Percentiles rank a stretch among this genome's conserved stretches.
Conservation (phyloP, 2,797 vertebrate species). For the Melopsittacus undulatus region DNA sequence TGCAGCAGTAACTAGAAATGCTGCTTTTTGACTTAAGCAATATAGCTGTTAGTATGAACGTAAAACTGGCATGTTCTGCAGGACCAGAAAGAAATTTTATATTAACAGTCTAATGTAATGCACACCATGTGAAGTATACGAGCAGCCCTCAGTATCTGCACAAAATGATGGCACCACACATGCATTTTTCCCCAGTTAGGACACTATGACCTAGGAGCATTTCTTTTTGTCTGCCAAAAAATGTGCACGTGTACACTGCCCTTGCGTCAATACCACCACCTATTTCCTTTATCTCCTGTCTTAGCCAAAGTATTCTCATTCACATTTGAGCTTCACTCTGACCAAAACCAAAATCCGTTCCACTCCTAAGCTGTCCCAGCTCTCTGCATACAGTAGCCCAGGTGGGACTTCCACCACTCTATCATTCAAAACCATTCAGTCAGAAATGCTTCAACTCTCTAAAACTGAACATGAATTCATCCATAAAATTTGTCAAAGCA, state of each 20-base stretch:
- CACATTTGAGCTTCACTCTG: neutral
- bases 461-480: neutral
- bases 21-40: neutral
- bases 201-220: neutral
- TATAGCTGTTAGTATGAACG: neutral
- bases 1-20: neutral
- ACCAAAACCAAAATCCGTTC: neutral
- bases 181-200: neutral
- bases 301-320: neutral
- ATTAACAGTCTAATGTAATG: neutral
- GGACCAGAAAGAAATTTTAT: neutral
- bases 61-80: neutral
- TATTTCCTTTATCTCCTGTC: neutral
- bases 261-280: neutral
- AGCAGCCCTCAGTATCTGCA: neutral
- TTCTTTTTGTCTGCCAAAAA: neutral
- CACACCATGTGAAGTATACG: neutral
- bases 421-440: neutral
- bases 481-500: neutral
- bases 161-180: neutral
- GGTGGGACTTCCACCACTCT: neutral
- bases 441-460: neutral
- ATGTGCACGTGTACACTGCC: rapidly evolving
- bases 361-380: neutral
- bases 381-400: neutral